Evolutionary conservation across 2,888 invertebrate genomes (phyloP).

Genomic region (Drosophila anceps): DNA sequence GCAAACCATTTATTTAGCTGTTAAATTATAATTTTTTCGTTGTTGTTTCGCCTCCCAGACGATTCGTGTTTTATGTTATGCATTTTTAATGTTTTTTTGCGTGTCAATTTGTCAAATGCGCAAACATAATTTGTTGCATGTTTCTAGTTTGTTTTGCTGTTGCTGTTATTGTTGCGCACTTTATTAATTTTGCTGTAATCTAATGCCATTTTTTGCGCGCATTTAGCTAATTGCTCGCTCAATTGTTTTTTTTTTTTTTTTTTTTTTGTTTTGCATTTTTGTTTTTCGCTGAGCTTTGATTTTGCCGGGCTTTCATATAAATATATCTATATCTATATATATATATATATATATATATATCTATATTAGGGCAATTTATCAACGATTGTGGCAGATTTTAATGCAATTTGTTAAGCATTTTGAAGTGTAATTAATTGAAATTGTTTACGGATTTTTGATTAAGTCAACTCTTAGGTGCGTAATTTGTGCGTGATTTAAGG

Average conservation of each 20-base stretch:
- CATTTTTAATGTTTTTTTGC: constrained; percentile 69
- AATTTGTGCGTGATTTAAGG: background rate
- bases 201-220: constrained; percentile 51
- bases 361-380: constrained; percentile 56
- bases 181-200: constrained; percentile 79
- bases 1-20: constrained; percentile 49
- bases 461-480: constrained; percentile 5
- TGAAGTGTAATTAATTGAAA: constrained; percentile 68
- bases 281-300: constrained; percentile 40
- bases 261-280: constrained; percentile 17
- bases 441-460: constrained; percentile 28
- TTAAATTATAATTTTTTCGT: constrained; percentile 51
- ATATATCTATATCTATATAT: too few species aligned
- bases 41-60: constrained; percentile 16
- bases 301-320: constrained; percentile 45
- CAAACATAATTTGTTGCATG: constrained; percentile 60
- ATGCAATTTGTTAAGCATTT: constrained; percentile 65
- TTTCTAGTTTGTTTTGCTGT: constrained; percentile 37
- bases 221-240: constrained; percentile 69
- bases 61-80: constrained; percentile 49
- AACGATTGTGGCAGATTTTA: constrained; percentile 48
- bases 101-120: constrained; percentile 67
- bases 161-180: constrained; percentile 36
- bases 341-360: too few species aligned
- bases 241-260: constrained; percentile 62